Evolutionary conservation across 2,113 vertebrate species (phyloP), one percentile per base, ranked within the genome.

Genomic region (Dasypus novemcinctus): DNA sequence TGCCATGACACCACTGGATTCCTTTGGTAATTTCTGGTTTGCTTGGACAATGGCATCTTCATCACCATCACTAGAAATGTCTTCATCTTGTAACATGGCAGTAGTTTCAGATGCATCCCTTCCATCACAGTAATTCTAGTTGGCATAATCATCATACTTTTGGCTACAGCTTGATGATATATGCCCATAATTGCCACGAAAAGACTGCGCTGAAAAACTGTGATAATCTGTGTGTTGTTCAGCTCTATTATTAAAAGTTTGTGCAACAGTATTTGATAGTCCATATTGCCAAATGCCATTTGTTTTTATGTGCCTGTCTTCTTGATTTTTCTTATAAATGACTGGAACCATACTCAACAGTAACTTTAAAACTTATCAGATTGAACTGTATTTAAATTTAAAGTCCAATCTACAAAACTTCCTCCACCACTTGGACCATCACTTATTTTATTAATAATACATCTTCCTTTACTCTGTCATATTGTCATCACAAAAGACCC

Each of bases 341-440:
- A 99, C 98, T 6, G 99, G 99, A 90, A 99, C 99, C 99, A 99
- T 99, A 95, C 99, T 99, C 93, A 99, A 98, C 94, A 99, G 98
- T 20, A 99, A 92, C 12, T 98, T 99, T 96, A 91, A 95, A 99
- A 98, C 72, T 98, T 99, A 59, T 99, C 98, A 0, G 99, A 98
- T 27, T 99, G 98, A 97, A 99, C 74, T 14, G 99, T 98, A 95
- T 98, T 99, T 69, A 99, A 97, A 93, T 98, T 97, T 83, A 99
- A 95, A 94, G 98, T 97, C 97, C 99, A 99, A 97, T 98, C 98
- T 17, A 98, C 98, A 93, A 98, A 98, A 71, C 97, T 97, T 97
- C 89, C 98, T 98, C 98, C 92, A 54, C 96, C 75, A 64, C 95
- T 72, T 33, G 69, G 82, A 98, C 98, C 94, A 96, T 97, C 21